Percentiles rank a stretch among this genome's conserved stretches.
Conservation (phyloP, 2,113 vertebrate genomes). For the Telmatochromis brichardi region DNA sequence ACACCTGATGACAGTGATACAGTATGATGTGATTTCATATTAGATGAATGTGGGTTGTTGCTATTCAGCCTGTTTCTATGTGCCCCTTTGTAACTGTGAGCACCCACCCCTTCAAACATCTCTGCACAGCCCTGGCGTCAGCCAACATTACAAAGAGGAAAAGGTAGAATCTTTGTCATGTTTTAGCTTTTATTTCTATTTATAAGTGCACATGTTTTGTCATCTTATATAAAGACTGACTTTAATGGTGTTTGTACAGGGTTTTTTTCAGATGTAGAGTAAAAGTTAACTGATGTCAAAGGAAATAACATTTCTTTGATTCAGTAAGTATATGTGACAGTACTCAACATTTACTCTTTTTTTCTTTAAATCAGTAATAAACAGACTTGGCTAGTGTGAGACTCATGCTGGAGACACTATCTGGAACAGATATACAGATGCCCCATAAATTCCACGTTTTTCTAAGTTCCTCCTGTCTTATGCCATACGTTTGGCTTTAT, state of each 20-base stretch:
- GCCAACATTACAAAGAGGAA: background rate
- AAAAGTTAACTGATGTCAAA: background rate
- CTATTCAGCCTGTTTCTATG: background rate
- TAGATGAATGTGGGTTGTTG: background rate
- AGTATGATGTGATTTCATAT: background rate
- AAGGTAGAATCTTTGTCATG: background rate
- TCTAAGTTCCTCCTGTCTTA: background rate
- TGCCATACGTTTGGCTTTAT: background rate
- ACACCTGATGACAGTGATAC: background rate
- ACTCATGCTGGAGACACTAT: background rate
- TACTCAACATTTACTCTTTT: background rate
- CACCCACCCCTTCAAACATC: background rate
- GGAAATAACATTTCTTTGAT: background rate
- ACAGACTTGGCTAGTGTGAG: background rate
- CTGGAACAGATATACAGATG: background rate
- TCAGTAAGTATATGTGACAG: background rate
- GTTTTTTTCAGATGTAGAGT: background rate
- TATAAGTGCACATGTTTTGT: background rate
- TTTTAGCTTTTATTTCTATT: background rate
- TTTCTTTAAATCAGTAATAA: background rate
- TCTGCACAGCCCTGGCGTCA: background rate
- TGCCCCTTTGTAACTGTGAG: background rate
- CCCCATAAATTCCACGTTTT: background rate
- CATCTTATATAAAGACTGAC: background rate
- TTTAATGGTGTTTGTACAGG: background rate